phyloP scores from a whole-genome alignment of 2,888 invertebrate species.

The Onchidella celtica region DNA sequence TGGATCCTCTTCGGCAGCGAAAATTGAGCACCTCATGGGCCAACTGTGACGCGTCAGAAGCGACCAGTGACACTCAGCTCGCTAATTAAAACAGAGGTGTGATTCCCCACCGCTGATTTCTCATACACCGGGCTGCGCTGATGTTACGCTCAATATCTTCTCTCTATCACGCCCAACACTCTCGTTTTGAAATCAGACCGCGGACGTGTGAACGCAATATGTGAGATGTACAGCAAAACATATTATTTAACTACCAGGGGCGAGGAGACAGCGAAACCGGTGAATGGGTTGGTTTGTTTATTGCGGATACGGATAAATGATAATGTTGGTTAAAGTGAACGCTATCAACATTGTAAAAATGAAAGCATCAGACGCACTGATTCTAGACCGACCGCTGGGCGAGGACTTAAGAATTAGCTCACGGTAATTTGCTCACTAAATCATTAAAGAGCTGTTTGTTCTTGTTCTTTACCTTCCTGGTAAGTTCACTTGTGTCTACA shows the following conservation, averaged over 20 bases:
- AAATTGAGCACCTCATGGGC: neutral
- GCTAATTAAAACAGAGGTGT: conserved; percentile 38
- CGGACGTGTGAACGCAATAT: neutral
- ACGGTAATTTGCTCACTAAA: too few relatives aligned
- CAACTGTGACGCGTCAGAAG: neutral
- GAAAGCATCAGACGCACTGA: too few relatives aligned
- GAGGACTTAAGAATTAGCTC: too few relatives aligned
- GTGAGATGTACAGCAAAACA: neutral
- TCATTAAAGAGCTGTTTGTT: too few relatives aligned
- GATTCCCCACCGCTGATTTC: neutral
- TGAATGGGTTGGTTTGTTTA: too few relatives aligned
- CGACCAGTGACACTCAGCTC: conserved; percentile 13
- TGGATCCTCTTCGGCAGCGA: too few relatives aligned
- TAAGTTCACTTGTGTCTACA: too few relatives aligned
- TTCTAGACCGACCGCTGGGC: too few relatives aligned
- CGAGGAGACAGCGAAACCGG: neutral
- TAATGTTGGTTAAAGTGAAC: too few relatives aligned
- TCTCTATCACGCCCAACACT: neutral
- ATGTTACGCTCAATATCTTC: conserved; percentile 14
- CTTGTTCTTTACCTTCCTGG: too few relatives aligned
- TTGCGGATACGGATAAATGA: too few relatives aligned
- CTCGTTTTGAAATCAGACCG: conserved; percentile 11
- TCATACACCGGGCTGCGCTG: neutral
- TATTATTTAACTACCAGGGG: neutral
- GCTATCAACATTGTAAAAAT: too few relatives aligned